Base-by-base conservation (phyloP, 2,888 invertebrate species). In the Lycophotia porphyrea region DNA sequence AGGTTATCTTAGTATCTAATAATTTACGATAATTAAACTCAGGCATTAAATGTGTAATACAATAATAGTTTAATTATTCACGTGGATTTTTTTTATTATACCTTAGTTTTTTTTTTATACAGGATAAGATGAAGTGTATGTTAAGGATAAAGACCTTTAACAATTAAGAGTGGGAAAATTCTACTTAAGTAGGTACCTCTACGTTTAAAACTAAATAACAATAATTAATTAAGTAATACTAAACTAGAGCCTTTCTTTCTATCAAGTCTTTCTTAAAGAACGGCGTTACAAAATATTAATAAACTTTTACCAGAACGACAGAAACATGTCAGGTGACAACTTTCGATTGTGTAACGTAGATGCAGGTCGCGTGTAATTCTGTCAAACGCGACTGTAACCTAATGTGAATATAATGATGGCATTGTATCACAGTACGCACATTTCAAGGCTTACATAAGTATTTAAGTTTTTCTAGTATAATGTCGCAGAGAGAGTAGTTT, bases 381-480 rank as follows among this genome's bases (percentile, higher is more conserved):
- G 55, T 27, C 65, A 81, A 78, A 80, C 65, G 71, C 49, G 74
- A 76, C 34, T 69, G 74, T 80, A 87, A 81, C 81, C 74, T 87
- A 87, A 88, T 87, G 88, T 75, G 81, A 81, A 81, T 80, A 80
- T 88, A 87, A 87, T 87, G 73, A 68, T 73, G 83, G 77, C 88
- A 80, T 79, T 86, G 73, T 87, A 67, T 71, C 81, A 72, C 80
- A 78, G 63, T 77, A 77, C 66, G 60, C 65, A 65, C 31, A 64
- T 52, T 66, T 82, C 27, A 42, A 58, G 42, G 27, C 60, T 87
- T 86, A 76, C 52, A 67, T 86, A 78, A 86, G 18, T 31, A 39
- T 34, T 47, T 64, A 42, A 47, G 27, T 24, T 34, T 39, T 63
- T 47, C 9, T 36, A 39, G 44, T 36, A 63, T 9, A 73, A 31